A percentile compares a stretch with the other conserved stretches of the same genome.
Evolutionary conservation across 2,888 invertebrate genomes (phyloP).

Genomic region (Lithophane leautieri): DNA sequence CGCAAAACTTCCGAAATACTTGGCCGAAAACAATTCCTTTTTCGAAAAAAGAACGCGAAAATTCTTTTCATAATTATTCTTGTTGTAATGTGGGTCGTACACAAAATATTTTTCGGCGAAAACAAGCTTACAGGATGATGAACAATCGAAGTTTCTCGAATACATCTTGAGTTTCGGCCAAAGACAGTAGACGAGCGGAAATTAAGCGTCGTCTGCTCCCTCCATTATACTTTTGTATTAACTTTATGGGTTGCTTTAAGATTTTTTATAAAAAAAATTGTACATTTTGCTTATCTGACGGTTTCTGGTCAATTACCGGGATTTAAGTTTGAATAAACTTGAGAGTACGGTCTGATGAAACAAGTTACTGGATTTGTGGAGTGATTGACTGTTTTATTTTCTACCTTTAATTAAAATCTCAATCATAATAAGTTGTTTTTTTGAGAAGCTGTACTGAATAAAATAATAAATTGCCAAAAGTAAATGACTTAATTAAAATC

Average conservation of each 20-base stretch:
- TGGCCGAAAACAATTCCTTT: conserved; percentile 46
- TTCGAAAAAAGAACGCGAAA: conserved; percentile 34
- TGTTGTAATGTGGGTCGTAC: conserved; percentile 41
- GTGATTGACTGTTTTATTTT: not conserved
- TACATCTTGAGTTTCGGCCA: conserved; percentile 54
- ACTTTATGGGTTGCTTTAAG: conserved; percentile 67
- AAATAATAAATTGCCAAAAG: not conserved
- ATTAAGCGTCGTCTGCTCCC: conserved; percentile 79
- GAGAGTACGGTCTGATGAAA: conserved; percentile 18
- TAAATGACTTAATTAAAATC: conserved; percentile 10
- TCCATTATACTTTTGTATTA: conserved; percentile 80
- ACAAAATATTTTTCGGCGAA: conserved; percentile 67
- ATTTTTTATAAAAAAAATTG: conserved; percentile 49
- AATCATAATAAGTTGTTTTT: not conserved
- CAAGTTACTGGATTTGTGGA: conserved; percentile 16
- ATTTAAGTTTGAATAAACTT: conserved; percentile 38
- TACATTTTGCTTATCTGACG: conserved; percentile 24
- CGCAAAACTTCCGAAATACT: conserved; percentile 31
- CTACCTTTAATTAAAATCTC: not conserved
- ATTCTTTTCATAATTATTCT: conserved; percentile 46
- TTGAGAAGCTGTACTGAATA: not conserved
- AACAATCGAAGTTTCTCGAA: conserved; percentile 80
- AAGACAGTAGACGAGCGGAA: conserved; percentile 75
- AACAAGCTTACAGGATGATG: conserved; percentile 76
- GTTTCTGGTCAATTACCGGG: conserved; percentile 31